Base-by-base conservation (phyloP, 2,113 vertebrate genomes). In the Tetraodon nigroviridis region DNA sequence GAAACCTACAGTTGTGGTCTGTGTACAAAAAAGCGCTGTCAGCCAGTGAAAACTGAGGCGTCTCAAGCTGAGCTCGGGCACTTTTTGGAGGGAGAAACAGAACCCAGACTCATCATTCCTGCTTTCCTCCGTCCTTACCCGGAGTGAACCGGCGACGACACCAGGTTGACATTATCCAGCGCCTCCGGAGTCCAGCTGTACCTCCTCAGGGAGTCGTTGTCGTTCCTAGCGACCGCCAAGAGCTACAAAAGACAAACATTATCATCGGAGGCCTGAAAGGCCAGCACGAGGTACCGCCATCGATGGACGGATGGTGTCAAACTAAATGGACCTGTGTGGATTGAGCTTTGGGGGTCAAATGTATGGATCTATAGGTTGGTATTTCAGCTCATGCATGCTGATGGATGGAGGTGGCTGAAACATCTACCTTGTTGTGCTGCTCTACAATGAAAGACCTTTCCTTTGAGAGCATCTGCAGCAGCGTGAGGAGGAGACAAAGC, bases 141-240 rank as follows among this genome's bases (percentile, higher is more conserved):
- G 1, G 97, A 99, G 88, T 99, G 97, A 69, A 99, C 82, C 17
- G 97, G 97, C 41, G 95, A 98, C 3, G 96, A 96, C 67, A 97
- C 94, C 18, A 99, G 91, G 85, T 98, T 97, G 64, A 98, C 93
- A 54, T 98, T 99, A 80, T 99, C 97, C 79, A 96, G 79, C 1
- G 93, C 91, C 32, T 98, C 97, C 50, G 93, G 84, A 13, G 94
- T 92, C 97, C 97, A 98, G 87, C 96, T 98, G 54, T 96, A 98
- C 64, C 95, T 93, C 79, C 94, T 92, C 79, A 97, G 88, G 40
- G 97, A 96, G 75, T 98, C 94, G 5, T 89, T 90, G 70, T 96
- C 94, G 68, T 99, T 95, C 85, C 94, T 94, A 14, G 94, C 92
- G 56, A 90, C 92, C 0, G 93, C 88, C 80, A 95, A n/a, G 51